These are phyloP conservation scores for Drosophila ercepeae DNA, from an alignment of 1,140 invertebrate species.

Conservation along the genomic window DNA sequence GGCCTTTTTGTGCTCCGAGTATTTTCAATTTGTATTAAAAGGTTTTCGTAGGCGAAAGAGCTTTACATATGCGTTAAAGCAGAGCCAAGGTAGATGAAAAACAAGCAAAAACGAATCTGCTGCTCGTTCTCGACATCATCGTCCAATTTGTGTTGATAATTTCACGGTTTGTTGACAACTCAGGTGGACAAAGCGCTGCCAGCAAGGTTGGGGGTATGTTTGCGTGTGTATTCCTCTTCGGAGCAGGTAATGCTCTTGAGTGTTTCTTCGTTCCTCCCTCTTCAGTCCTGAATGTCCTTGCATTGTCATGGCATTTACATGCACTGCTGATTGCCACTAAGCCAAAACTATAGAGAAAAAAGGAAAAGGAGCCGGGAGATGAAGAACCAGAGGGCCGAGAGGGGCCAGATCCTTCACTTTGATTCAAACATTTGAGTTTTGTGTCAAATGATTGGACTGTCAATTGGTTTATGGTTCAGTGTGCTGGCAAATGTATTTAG, in stretches of 20 bases:
- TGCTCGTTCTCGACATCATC: slow-evolving; percentile 48
- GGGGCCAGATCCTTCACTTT: slow-evolving; percentile 49
- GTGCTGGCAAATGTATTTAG: slow-evolving; percentile 70
- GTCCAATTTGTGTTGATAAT: slow-evolving; percentile 82
- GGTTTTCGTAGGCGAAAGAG: slow-evolving; percentile 58
- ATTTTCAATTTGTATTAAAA: slow-evolving; percentile 81
- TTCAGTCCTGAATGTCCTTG: slow-evolving; percentile 2
- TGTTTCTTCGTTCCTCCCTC: neutral
- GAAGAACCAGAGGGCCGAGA: neutral
- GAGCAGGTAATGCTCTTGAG: slow-evolving; percentile 61
- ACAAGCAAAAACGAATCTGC: slow-evolving; percentile 47
- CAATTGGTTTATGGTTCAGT: slow-evolving; percentile 78
- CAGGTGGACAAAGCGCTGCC: slow-evolving; percentile 68
- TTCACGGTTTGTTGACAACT: slow-evolving; percentile 83
- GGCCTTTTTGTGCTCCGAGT: slow-evolving; percentile 62
- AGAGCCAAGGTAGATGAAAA: slow-evolving; percentile 34
- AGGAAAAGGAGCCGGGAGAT: slow-evolving; percentile 3
- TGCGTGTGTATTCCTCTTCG: slow-evolving; percentile 31
- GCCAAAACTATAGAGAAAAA: slow-evolving; percentile 50
- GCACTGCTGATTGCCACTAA: slow-evolving; percentile 73
- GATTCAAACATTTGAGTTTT: slow-evolving; percentile 63
- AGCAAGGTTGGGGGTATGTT: slow-evolving; percentile 26
- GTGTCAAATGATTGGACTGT: slow-evolving; percentile 75
- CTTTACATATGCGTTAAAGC: slow-evolving; percentile 74
- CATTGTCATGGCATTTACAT: slow-evolving; percentile 82